phyloP scores from a whole-genome alignment of 1,140 invertebrate species.

The Penaeus indicus region DNA sequence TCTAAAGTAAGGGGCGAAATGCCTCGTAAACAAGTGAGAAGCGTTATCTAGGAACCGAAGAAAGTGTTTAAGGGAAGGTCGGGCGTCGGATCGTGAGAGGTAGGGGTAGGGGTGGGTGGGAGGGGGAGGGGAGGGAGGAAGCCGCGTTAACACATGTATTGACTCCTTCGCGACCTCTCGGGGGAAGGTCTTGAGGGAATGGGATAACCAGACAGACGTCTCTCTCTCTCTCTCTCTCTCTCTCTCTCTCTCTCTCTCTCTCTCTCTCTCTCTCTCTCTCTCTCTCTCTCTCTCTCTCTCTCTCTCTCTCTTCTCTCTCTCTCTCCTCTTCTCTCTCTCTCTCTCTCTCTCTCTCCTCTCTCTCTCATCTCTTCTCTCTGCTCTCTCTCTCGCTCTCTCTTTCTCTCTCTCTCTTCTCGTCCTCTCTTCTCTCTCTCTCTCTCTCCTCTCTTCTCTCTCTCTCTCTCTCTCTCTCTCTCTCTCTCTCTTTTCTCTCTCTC shows the following conservation, averaged over 20 bases:
- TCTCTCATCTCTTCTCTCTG: not conserved
- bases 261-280: not conserved
- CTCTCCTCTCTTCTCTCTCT: not conserved
- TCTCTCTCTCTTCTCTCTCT: not conserved
- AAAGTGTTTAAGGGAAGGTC: too few relatives aligned
- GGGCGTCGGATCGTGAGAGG: too few relatives aligned
- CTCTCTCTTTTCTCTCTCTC: not conserved
- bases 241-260: not conserved
- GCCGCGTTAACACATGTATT: too few relatives aligned
- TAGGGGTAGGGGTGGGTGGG: too few relatives aligned
- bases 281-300: not conserved
- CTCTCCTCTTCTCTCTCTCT: not conserved
- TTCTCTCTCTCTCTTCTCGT: not conserved
- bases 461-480: not conserved
- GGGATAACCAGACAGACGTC: too few relatives aligned
- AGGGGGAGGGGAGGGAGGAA: too few relatives aligned
- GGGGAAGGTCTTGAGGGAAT: too few relatives aligned
- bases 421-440: not conserved
- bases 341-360: not conserved
- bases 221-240: conserved; percentile 15
- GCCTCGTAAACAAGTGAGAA: too few relatives aligned
- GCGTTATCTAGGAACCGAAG: too few relatives aligned
- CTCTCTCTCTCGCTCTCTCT: not conserved
- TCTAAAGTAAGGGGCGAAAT: too few relatives aligned
- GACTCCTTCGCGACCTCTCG: too few relatives aligned